Evolutionary conservation across 1,140 invertebrate genomes (phyloP), one percentile per base, ranked within the genome.

Genomic region (Drosophila oshimai): DNA sequence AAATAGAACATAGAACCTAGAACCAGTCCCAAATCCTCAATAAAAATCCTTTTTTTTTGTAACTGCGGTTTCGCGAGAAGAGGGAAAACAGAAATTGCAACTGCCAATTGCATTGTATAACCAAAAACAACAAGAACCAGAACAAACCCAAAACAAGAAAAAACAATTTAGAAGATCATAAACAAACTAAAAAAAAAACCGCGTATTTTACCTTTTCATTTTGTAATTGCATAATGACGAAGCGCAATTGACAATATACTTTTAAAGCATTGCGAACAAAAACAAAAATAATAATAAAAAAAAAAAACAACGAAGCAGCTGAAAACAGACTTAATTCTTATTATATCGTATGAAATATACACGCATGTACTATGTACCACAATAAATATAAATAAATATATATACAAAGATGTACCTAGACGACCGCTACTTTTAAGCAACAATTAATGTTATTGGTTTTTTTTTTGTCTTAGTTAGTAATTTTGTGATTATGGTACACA

Each of bases 81-180:
- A 26, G 20, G 20, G 41, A 44, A 44, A 44, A 15, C 12, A 15
- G 55, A 70, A 84, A 84, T 70, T 83, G 80, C 79, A 78, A 78
- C 55, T 71, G 75, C 58, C 78, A 80, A 80, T 80, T 80, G 77
- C 77, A 80, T 80, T 81, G 50, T 72, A 80, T 37, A 81, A 81
- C 50, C 33, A 75, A 26, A 33, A 64, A 22, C 44, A 83, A n/a
- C n/a, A n/a, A n/a, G n/a, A 31, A 61, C 57, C 39, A 74, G 7
- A 24, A 34, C 37, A 50, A 12, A 41, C 33, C 6, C 61, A 37
- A 46, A 24, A 60, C n/a, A 47, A 77, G 42, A 44, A 6, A 58
- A 24, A 47, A 65, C 28, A 55, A 39, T 31, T 33, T 28, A 39
- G 20, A 17, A 37, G 37, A 53, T 28, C 50, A 62, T 20, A 47